Percentiles rank a stretch among this genome's conserved stretches.
These are phyloP conservation scores for Dasysyrphus tricinctus DNA, from an alignment of 2,888 invertebrate genomes.

Conservation along the genomic window DNA sequence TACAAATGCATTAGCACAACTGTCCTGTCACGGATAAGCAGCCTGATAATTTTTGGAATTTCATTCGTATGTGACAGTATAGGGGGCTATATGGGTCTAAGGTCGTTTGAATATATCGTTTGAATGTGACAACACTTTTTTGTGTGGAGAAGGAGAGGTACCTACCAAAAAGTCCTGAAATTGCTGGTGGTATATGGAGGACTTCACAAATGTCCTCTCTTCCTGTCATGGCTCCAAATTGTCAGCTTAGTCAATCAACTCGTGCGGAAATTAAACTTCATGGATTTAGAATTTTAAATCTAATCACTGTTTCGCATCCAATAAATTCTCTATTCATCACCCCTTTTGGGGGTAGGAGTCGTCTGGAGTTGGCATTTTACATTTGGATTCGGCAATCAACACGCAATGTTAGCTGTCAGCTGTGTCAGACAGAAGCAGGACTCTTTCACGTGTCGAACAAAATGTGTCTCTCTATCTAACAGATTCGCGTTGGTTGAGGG, in stretches of 20 bases:
- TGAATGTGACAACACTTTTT: conserved; percentile 38
- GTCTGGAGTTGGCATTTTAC: conserved; percentile 11
- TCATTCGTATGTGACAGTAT: neutral
- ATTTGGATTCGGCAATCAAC: conserved; percentile 8
- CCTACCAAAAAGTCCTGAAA: conserved; percentile 13
- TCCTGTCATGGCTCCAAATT: conserved; percentile 45
- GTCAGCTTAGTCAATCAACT: conserved; percentile 66
- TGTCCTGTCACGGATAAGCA: conserved; percentile 63
- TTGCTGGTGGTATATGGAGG: neutral
- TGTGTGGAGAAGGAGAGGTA: neutral
- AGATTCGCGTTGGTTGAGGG: conserved; percentile 16
- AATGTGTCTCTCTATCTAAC: conserved; percentile 13
- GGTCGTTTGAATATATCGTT: conserved; percentile 44
- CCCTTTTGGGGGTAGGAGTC: conserved; percentile 9
- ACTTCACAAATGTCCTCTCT: conserved; percentile 31
- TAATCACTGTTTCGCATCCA: conserved; percentile 62
- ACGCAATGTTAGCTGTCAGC: conserved; percentile 19
- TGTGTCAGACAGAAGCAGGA: neutral
- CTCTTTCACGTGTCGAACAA: conserved; percentile 12
- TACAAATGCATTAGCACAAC: conserved; percentile 66
- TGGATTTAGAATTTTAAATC: conserved; percentile 68
- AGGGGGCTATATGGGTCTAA: neutral
- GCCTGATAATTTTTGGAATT: conserved; percentile 31
- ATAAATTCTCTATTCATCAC: conserved; percentile 57
- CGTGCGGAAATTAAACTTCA: conserved; percentile 70